Evolutionary conservation across 2,888 invertebrate species (phyloP).

Genomic region (Tetranychus truncatus): DNA sequence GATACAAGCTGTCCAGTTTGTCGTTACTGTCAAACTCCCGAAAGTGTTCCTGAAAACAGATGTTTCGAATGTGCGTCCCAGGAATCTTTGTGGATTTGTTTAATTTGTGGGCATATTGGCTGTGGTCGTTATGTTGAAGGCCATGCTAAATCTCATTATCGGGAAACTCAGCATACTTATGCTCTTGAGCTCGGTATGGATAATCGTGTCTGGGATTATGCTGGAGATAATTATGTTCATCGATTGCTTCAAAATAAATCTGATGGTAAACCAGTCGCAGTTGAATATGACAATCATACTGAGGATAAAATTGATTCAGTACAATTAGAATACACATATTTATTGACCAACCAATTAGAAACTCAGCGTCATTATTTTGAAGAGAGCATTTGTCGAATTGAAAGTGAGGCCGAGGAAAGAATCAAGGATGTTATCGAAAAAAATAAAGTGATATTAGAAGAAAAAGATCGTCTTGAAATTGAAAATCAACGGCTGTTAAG

Average conservation of each 20-base stretch:
- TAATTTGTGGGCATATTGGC: conserved; percentile 94
- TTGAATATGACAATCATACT: conserved; percentile 27
- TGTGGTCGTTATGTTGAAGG: conserved; percentile 78
- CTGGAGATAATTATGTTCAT: conserved; percentile 90
- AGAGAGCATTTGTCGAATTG: conserved; percentile 45
- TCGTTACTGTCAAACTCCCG: conserved; percentile 67
- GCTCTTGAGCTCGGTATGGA: conserved; percentile 78
- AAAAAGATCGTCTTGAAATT: conserved; percentile 32
- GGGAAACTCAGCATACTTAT: conserved; percentile 87
- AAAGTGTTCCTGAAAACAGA: conserved; percentile 48
- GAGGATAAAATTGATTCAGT: conserved; percentile 80
- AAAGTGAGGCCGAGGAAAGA: conserved; percentile 29
- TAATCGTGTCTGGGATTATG: conserved; percentile 97
- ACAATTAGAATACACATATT: conserved; percentile 86
- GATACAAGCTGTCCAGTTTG: conserved; percentile 94
- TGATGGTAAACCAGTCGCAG: conserved; percentile 76
- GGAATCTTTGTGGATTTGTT: conserved; percentile 74
- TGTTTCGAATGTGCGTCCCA: conserved; percentile 54
- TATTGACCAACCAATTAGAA: conserved; percentile 84
- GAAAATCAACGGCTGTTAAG: conserved; percentile 35
- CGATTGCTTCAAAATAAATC: conserved; percentile 85
- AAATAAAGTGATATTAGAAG: conserved; percentile 38
- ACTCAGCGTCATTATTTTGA: conserved; percentile 82
- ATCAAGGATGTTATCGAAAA: conserved; percentile 40
- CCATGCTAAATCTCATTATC: conserved; percentile 83